A percentile compares a stretch with the other conserved stretches of the same genome.
These are phyloP conservation scores for Pteromalus puparum DNA, from an alignment of 1,140 invertebrate species.

Conservation along the genomic window DNA sequence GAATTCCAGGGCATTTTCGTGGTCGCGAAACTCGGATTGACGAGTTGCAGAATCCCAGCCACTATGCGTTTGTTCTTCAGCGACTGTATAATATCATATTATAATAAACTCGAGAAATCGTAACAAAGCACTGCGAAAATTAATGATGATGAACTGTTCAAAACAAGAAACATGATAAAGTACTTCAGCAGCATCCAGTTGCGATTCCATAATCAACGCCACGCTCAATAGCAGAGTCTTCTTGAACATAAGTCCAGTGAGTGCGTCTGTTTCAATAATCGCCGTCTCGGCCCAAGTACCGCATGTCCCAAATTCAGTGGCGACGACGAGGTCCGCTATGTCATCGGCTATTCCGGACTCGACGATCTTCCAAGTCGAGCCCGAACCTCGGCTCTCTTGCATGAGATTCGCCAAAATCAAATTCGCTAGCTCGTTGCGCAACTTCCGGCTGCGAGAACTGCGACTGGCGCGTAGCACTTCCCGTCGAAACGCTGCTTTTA, in stretches of 20 bases:
- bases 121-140: neutral
- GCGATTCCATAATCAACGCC: neutral
- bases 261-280: slow-evolving; percentile 54
- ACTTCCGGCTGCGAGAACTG: slow-evolving; percentile 46
- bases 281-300: slow-evolving; percentile 55
- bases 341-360: slow-evolving; percentile 62
- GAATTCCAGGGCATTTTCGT: slow-evolving; percentile 39
- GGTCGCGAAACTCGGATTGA: slow-evolving; percentile 52
- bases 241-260: slow-evolving; percentile 55
- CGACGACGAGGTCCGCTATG: slow-evolving; percentile 54
- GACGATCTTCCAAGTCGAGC: slow-evolving; percentile 61
- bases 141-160: neutral
- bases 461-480: slow-evolving; percentile 51
- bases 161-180: neutral
- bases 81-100: slow-evolving; percentile 47
- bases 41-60: slow-evolving; percentile 53
- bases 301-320: slow-evolving; percentile 48
- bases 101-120: neutral
- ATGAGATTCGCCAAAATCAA: slow-evolving; percentile 62
- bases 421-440: slow-evolving; percentile 65
- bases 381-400: neutral
- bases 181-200: neutral
- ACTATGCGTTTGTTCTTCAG: slow-evolving; percentile 56
- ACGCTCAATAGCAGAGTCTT: slow-evolving; percentile 61
- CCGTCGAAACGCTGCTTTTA: slow-evolving; percentile 60